A percentile compares a stretch with the other conserved stretches of the same genome.
Evolutionary conservation across 2,797 vertebrate genomes (phyloP).

Genomic region (Anguilla megastoma): DNA sequence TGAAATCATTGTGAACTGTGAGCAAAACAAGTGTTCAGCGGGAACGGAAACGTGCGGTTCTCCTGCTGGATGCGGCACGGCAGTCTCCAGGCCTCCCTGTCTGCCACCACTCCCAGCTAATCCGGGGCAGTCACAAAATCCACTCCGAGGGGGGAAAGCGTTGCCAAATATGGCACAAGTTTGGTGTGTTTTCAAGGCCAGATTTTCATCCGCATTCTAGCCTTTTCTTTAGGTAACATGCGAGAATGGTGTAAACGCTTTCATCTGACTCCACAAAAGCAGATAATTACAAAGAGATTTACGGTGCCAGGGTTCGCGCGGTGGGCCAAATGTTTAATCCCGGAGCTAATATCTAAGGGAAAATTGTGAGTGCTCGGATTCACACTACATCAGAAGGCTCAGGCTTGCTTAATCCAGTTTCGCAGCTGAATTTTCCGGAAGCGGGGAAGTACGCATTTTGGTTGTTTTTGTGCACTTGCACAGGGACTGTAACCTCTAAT

Average conservation of each 20-base stretch:
- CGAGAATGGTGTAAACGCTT: constrained; percentile 59
- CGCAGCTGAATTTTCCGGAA: constrained; percentile 62
- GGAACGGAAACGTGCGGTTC: constrained; percentile 64
- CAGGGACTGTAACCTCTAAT: constrained; percentile 46
- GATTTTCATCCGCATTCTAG: constrained; percentile 58
- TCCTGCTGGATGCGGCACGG: constrained; percentile 61
- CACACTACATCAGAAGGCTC: constrained; percentile 69
- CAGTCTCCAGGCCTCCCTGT: constrained; percentile 62
- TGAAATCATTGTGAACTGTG: constrained; percentile 64
- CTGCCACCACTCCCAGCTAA: constrained; percentile 56
- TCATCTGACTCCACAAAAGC: constrained; percentile 39
- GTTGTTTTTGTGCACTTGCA: constrained; percentile 49
- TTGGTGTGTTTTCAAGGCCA: constrained; percentile 59
- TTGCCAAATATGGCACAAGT: constrained; percentile 66
- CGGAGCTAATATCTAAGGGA: constrained; percentile 67
- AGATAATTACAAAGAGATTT: constrained; percentile 61
- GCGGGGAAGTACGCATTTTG: constrained; percentile 62
- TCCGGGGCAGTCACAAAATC: constrained; percentile 66
- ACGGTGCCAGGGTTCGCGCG: constrained; percentile 61
- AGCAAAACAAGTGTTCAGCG: constrained; percentile 69
- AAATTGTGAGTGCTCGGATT: constrained; percentile 67
- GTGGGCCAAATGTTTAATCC: constrained; percentile 73
- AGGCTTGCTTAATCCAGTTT: constrained; percentile 70
- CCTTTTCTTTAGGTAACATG: constrained; percentile 56
- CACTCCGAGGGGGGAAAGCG: constrained; percentile 60